phyloP scores from a whole-genome alignment of 2,888 invertebrate genomes.

The Cheilosia urbana region DNA sequence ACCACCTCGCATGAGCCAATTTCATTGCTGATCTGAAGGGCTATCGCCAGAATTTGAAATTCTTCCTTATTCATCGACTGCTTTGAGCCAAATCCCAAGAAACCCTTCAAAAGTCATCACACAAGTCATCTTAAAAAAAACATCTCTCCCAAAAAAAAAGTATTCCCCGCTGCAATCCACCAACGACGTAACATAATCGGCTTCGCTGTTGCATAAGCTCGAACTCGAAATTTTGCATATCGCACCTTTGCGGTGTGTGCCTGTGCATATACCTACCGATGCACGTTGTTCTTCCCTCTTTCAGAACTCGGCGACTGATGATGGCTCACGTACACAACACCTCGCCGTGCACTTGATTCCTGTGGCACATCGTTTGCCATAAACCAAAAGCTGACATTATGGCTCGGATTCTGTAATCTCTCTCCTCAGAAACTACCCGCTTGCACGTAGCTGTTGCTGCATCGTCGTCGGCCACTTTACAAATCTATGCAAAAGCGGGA shows the following conservation, averaged over 20 bases:
- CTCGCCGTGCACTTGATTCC: constrained; percentile 60
- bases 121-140: not conserved
- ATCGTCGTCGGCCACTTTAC: constrained; percentile 26
- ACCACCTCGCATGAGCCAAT: no score
- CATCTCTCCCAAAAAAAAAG: not conserved
- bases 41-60: not conserved
- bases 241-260: constrained; percentile 32
- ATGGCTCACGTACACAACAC: constrained; percentile 33
- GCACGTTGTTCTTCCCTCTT: constrained; percentile 13
- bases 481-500: constrained; percentile 25
- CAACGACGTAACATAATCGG: constrained; percentile 43
- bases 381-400: constrained; percentile 68
- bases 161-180: not conserved
- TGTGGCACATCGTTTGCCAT: constrained; percentile 53
- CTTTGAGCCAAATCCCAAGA: not conserved
- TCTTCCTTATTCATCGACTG: not conserved
- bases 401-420: constrained; percentile 58
- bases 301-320: not conserved
- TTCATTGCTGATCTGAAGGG: no score
- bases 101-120: constrained; percentile 9
- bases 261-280: not conserved
- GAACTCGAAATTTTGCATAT: constrained; percentile 58
- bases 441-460: constrained; percentile 7
- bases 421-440: constrained; percentile 37
- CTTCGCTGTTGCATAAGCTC: constrained; percentile 54